Conservation (phyloP, 2,797 vertebrate genomes). For the Chanos chanos region DNA sequence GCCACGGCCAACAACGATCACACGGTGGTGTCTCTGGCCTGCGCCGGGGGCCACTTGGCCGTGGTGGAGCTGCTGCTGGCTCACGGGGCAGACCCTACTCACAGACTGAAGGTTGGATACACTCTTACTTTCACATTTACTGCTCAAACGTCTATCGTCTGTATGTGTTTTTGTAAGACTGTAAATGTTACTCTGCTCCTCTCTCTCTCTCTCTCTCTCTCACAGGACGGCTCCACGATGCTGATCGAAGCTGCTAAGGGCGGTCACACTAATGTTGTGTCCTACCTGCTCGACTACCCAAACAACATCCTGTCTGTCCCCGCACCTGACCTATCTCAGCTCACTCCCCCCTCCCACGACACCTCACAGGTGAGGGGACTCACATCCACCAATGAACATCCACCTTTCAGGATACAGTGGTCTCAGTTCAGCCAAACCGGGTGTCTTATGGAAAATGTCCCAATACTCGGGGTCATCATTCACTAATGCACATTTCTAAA, state of each 20-base stretch:
- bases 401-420: too few species aligned
- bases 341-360: conserved; percentile 95
- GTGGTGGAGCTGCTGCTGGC: conserved; percentile 96
- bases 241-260: conserved; percentile 99
- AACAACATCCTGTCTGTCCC: conserved; percentile 95
- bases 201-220: neutral
- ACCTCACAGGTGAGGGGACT: conserved; percentile 85
- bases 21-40: conserved; percentile 96
- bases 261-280: conserved; percentile 98
- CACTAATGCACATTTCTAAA: too few species aligned
- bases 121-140: neutral
- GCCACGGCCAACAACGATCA: conserved; percentile 98
- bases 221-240: conserved; percentile 97
- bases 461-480: neutral
- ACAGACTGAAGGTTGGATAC: conserved; percentile 90
- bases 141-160: neutral
- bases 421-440: too few species aligned
- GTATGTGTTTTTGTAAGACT: neutral
- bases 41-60: conserved; percentile 94
- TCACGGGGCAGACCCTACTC: conserved; percentile 95
- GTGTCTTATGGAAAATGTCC: too few species aligned
- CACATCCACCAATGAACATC: neutral
- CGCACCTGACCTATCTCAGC: conserved; percentile 88
- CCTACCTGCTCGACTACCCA: conserved; percentile 97
- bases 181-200: neutral